Evolutionary conservation across 2,797 vertebrate genomes (phyloP).

Genomic region (Hippopotamyrus pictus): DNA sequence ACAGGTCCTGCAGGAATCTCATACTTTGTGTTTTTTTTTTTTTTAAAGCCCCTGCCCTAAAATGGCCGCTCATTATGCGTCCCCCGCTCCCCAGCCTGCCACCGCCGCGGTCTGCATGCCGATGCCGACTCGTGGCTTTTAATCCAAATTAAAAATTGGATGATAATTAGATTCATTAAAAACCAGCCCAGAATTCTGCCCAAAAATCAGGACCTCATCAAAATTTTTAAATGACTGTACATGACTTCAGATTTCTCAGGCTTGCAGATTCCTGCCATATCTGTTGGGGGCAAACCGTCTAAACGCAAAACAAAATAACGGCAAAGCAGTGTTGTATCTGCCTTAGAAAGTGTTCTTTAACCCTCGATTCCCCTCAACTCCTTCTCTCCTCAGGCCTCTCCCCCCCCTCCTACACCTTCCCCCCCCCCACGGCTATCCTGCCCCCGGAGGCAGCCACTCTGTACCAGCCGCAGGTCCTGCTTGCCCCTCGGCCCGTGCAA

Average conservation of each 20-base stretch:
- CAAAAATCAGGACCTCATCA: neutral
- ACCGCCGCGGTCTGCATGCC: neutral
- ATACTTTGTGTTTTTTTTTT: conserved; percentile 2
- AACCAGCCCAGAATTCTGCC: neutral
- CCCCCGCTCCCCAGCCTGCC: conserved; percentile 3
- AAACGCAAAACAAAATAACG: neutral
- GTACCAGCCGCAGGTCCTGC: conserved; percentile 81
- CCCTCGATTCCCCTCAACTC: conserved; percentile 6
- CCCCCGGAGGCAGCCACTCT: conserved; percentile 76
- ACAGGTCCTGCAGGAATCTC: conserved; percentile 33
- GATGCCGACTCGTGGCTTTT: neutral
- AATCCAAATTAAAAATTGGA: neutral
- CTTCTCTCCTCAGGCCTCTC: conserved; percentile 72
- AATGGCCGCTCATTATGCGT: conserved; percentile 46
- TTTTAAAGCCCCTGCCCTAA: neutral
- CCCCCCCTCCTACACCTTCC: conserved; percentile 81
- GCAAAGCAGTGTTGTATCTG: neutral
- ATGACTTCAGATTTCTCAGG: conserved; percentile 3
- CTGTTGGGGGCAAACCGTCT: neutral
- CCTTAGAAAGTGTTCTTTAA: neutral
- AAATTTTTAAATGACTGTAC: neutral
- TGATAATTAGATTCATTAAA: neutral
- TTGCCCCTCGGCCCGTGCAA: conserved; percentile 69
- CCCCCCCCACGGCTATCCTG: conserved; percentile 71
- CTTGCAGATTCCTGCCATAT: conserved; percentile 24